Evolutionary conservation across 1,140 invertebrate genomes (phyloP), one percentile per base, ranked within the genome.

Genomic region (Drosophila gunungcola): DNA sequence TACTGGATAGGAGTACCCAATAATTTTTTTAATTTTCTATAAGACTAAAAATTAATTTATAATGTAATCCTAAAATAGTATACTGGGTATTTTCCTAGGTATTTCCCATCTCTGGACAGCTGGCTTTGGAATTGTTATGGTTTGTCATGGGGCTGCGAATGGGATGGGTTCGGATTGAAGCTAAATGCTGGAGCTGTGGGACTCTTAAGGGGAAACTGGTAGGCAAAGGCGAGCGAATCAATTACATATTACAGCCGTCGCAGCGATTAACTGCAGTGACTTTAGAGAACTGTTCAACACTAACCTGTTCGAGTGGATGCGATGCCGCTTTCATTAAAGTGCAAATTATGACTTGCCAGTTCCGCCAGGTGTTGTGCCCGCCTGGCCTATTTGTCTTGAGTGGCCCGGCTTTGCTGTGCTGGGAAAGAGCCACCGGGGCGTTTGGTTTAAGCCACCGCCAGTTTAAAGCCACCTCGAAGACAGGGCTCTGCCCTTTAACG

Each of bases 281-380:
- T 88, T 79, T 84, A 78, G 76, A 78, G 65, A 78, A 72, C 68
- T 77, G 74, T 69, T 75, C 74, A 78, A 78, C 74, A 78, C 67
- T 72, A 78, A 78, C 84, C 80, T 83, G 83, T 83, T 88, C 76
- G 69, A 46, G 55, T 53, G 46, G 57, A 36, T 49, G 54, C 57
- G 56, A 41, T 75, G 82, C 76, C 80, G 84, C 84, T 89, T 88
- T 88, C 84, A 89, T 89, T 89, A 90, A 89, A 89, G 84, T 89
- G 84, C 84, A 89, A 89, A 89, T 89, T 89, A 89, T 89, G 84
- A 89, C 80, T 89, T 78, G 84, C 76, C 84, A 89, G 84, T 89
- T 89, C 84, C 84, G 84, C 84, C 84, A 89, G 84, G 84, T 89
- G 84, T 89, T 88, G 85, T 70, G 74, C 64, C 64, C 64, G 80